These are phyloP conservation scores for Eumacrocentrus americanus DNA, from an alignment of 2,888 invertebrate genomes.

Conservation along the genomic window DNA sequence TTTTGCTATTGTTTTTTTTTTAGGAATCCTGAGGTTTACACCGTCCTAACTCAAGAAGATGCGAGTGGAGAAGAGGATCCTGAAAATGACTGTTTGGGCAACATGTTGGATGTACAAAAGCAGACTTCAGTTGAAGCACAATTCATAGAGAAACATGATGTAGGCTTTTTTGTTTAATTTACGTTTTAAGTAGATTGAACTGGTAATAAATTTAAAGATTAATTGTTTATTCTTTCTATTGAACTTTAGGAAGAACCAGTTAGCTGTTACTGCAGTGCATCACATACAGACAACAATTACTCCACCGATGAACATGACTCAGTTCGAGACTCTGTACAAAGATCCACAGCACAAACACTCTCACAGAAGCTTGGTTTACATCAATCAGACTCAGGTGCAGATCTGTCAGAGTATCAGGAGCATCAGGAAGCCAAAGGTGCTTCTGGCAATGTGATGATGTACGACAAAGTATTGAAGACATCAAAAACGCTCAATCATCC, in stretches of 20 bases:
- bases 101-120: constrained; percentile 52
- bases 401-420: constrained; percentile 69
- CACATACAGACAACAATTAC: constrained; percentile 76
- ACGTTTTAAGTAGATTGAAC: background rate
- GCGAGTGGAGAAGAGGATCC: constrained; percentile 57
- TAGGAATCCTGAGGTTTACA: constrained; percentile 54
- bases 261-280: constrained; percentile 78
- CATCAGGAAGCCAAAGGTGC: constrained; percentile 60
- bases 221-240: constrained; percentile 14
- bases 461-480: constrained; percentile 32
- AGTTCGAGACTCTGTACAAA: constrained; percentile 63
- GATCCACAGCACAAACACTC: constrained; percentile 45
- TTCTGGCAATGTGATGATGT: constrained; percentile 55
- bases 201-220: background rate
- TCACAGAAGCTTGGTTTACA: constrained; percentile 64
- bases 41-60: constrained; percentile 59
- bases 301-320: constrained; percentile 78
- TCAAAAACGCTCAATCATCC: constrained; percentile 30
- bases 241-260: constrained; percentile 58
- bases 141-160: constrained; percentile 54
- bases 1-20: constrained; percentile 28
- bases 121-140: constrained; percentile 49
- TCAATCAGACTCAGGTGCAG: constrained; percentile 76
- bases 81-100: constrained; percentile 50
- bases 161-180: constrained; percentile 35